Conservation (phyloP, 2,113 vertebrate species). For the Ranitomeya variabilis region DNA sequence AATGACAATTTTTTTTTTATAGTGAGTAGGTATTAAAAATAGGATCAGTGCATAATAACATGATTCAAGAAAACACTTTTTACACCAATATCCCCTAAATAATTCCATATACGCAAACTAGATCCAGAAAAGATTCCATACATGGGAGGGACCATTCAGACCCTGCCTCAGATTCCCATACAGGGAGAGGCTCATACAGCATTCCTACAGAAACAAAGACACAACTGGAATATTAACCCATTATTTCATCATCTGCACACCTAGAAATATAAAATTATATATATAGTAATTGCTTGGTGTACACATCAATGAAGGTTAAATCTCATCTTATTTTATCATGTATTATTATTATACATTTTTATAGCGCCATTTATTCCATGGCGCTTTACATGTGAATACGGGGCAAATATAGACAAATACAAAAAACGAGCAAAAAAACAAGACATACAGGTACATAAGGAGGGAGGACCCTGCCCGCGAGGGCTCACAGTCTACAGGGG, state of each 20-base stretch:
- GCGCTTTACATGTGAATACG: no score
- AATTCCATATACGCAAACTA: background rate
- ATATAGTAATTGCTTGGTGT: background rate
- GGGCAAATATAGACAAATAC: no score
- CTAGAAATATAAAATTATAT: no score
- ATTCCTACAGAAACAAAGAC: constrained; percentile 53
- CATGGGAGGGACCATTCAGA: constrained; percentile 49
- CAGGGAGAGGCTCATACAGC: constrained; percentile 54
- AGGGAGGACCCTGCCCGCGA: no score
- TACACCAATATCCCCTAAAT: constrained; percentile 10
- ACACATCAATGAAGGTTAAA: background rate
- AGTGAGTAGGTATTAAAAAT: background rate
- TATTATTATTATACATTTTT: background rate
- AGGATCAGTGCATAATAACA: background rate
- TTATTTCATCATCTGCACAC: background rate
- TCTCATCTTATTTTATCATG: background rate
- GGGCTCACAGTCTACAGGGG: no score
- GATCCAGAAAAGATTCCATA: constrained; percentile 49
- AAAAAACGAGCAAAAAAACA: no score
- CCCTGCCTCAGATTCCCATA: constrained; percentile 57
- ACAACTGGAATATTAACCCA: constrained; percentile 41
- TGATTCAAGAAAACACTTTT: background rate
- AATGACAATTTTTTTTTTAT: background rate
- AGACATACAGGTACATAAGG: no score
- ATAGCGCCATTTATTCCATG: background rate